Percentiles rank a stretch among this genome's conserved stretches.
phyloP scores from a whole-genome alignment of 1,140 invertebrate genomes.

The Chymomyza costata region DNA sequence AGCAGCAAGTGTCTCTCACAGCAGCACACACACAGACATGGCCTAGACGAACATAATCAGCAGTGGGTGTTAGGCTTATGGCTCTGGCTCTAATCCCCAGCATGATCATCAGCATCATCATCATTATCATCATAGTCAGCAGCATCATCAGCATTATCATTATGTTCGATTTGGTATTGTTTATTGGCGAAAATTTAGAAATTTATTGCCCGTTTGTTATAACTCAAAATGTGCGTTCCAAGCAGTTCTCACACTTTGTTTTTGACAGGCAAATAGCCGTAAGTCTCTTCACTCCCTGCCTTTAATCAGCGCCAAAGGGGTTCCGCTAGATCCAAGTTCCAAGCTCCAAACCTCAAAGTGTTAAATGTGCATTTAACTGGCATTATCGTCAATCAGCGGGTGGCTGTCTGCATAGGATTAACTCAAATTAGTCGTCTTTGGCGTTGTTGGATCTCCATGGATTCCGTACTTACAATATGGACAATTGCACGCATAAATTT shows the following conservation, averaged over 20 bases:
- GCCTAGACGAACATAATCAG: constrained; percentile 59
- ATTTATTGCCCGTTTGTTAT: constrained; percentile 67
- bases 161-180: constrained; percentile 48
- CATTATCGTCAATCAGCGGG: constrained; percentile 58
- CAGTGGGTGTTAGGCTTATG: constrained; percentile 69
- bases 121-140: constrained; percentile 3
- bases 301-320: no score
- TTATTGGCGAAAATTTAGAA: constrained; percentile 71
- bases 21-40: constrained; percentile 48
- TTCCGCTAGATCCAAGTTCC: no score
- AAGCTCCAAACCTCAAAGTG: constrained; percentile 20
- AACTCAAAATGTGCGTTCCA: constrained; percentile 40
- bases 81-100: constrained; percentile 19
- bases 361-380: constrained; percentile 55
- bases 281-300: constrained; percentile 4
- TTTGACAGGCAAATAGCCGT: constrained; percentile 52
- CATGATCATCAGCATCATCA: not conserved
- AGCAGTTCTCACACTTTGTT: constrained; percentile 60
- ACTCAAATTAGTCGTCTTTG: constrained; percentile 44
- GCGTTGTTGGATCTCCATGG: no score
- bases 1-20: constrained; percentile 36
- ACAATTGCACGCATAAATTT: constrained; percentile 6
- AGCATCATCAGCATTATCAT: constrained; percentile 62
- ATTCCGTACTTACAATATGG: constrained; percentile 3
- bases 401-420: constrained; percentile 46